Base-by-base conservation (phyloP, 2,797 vertebrate genomes). In the Peromyscus eremicus region DNA sequence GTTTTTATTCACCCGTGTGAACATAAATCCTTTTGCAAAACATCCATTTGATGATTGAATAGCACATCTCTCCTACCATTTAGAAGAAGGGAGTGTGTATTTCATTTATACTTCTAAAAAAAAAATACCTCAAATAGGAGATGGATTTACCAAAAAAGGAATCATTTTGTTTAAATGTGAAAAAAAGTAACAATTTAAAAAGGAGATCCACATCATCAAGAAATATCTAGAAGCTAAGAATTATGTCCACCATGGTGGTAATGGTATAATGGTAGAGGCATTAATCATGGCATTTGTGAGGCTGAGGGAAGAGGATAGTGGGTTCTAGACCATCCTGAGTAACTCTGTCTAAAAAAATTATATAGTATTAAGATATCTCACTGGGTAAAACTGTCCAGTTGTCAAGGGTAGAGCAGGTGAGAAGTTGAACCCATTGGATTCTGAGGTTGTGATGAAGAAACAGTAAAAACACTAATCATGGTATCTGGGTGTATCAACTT, bases 161-260 rank as follows among this genome's bases (percentile, higher is more conserved):
- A 49, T 52, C 25, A 49, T 94, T 91, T 55, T 66, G 75, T 66
- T 89, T 84, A 92, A 92, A 94, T 94, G 73, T 23, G 7, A 29
- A n/a, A 62, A 68, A 68, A 55, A 11, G 13, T 16, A 79, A n/a
- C 9, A 62, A 64, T 16, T 96, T 7, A 6, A 88, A 60, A 89
- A 64, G 9, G 29, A 77, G 34, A 21, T 43, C 9, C 4, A 5
- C 80, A 25, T 10, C 64, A 10, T 32, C 52, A 14, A 96, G 77
- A 76, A 34, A 43, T 4, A 46, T 43, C 12, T 25, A 60, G 21
- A 70, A 12, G 2, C 49, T 34, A 7, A 27, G 32, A 64, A 90
- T 64, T n/a, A 25, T 37, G 34, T 34, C 84, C 49, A 16, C 8
- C 2, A 9, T 34, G 32, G 6, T 37, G 32, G 21, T 62, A 25